A percentile compares a stretch with the other conserved stretches of the same genome.
These are phyloP conservation scores for Amiota minor DNA, from an alignment of 2,888 invertebrate species.

Conservation along the genomic window DNA sequence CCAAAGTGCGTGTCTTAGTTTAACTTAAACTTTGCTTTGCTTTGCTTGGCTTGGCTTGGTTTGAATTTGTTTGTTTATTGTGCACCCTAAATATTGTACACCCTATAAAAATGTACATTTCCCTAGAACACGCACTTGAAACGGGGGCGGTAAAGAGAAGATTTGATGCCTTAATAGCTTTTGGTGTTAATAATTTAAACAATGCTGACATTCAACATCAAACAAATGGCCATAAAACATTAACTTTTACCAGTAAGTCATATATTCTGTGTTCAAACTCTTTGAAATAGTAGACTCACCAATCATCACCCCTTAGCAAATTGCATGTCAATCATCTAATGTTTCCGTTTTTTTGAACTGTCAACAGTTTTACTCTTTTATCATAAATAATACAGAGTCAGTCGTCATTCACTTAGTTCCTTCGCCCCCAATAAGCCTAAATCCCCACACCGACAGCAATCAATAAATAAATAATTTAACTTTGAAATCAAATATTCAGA, in stretches of 20 bases:
- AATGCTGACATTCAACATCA: conserved; percentile 26
- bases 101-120: conserved; percentile 45
- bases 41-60: conserved; percentile 1
- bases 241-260: background rate
- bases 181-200: conserved; percentile 33
- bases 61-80: conserved; percentile 18
- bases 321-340: conserved; percentile 19
- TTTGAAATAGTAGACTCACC: too few species aligned
- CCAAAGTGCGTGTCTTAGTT: background rate
- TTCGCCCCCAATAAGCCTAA: background rate
- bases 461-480: conserved; percentile 21
- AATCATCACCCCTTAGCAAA: conserved; percentile 2
- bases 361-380: conserved; percentile 13
- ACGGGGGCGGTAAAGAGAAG: too few species aligned
- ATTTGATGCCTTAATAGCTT: too few species aligned
- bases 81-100: conserved; percentile 43
- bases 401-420: too few species aligned
- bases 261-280: too few species aligned
- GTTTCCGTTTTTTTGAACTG: conserved; percentile 14
- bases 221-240: conserved; percentile 23
- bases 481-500: conserved; percentile 15
- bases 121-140: conserved; percentile 27
- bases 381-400: background rate
- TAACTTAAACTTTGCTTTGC: conserved; percentile 11
- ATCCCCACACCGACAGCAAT: background rate